Conservation (phyloP, 2,797 vertebrate species). For the Antennarius maculatus region DNA sequence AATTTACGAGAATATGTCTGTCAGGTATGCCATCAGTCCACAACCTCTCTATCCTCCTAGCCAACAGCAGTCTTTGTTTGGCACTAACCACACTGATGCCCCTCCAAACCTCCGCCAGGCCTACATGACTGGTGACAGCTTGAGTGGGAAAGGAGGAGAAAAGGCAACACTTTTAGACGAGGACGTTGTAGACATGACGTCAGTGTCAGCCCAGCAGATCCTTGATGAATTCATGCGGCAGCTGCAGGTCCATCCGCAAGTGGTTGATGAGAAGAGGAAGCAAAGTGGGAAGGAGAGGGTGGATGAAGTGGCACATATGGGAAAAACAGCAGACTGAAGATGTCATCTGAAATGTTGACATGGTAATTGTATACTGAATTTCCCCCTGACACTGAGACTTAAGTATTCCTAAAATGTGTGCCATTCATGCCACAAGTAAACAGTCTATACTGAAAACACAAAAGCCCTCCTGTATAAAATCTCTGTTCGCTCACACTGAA, state of each 20-base stretch:
- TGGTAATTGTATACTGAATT: slow-evolving; percentile 3
- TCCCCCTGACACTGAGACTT: neutral
- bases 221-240: slow-evolving; percentile 80
- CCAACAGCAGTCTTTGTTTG: slow-evolving; percentile 32
- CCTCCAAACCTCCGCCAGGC: slow-evolving; percentile 45
- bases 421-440: slow-evolving; percentile 12
- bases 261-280: slow-evolving; percentile 47
- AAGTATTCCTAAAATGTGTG: slow-evolving; percentile 14
- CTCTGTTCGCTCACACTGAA: too few species aligned
- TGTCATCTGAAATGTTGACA: slow-evolving; percentile 1
- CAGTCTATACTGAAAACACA: neutral
- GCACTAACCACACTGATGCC: slow-evolving; percentile 34
- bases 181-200: slow-evolving; percentile 59
- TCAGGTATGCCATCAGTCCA: slow-evolving; percentile 53
- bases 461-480: neutral
- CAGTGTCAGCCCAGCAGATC: slow-evolving; percentile 76
- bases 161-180: slow-evolving; percentile 54
- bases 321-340: slow-evolving; percentile 48
- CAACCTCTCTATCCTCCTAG: slow-evolving; percentile 50
- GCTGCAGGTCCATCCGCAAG: slow-evolving; percentile 64
- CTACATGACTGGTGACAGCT: slow-evolving; percentile 32
- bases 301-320: slow-evolving; percentile 34
- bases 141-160: slow-evolving; percentile 41
- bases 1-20: slow-evolving; percentile 68
- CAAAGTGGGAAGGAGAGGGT: slow-evolving; percentile 47